Evolutionary conservation across 2,888 invertebrate species (phyloP).

Genomic region (Drosophila pegasa): DNA sequence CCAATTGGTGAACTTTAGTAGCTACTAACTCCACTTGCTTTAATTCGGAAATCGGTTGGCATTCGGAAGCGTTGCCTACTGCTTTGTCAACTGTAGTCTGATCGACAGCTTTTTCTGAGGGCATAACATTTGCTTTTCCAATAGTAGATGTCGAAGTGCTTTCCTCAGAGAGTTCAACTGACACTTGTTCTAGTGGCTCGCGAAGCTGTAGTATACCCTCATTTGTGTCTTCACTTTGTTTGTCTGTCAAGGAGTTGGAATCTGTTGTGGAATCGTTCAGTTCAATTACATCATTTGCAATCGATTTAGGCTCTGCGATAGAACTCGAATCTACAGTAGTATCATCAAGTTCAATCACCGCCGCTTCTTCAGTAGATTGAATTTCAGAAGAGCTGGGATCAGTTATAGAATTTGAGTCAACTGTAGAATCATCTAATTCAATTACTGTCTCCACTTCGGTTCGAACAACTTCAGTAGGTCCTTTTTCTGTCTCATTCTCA

Average conservation of each 20-base stretch:
- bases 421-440: slow-evolving; percentile 12
- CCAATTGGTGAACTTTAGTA: neutral
- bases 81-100: neutral
- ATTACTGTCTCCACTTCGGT: neutral
- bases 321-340: slow-evolving; percentile 2
- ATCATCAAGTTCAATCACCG: slow-evolving; percentile 3
- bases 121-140: neutral
- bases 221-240: neutral
- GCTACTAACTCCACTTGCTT: neutral
- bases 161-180: neutral
- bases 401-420: neutral
- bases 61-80: neutral
- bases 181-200: neutral
- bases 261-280: slow-evolving; percentile 10
- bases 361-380: neutral
- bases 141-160: slow-evolving; percentile 1
- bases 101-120: neutral
- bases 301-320: neutral
- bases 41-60: neutral
- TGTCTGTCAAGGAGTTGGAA: neutral
- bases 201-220: neutral
- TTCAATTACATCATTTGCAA: slow-evolving; percentile 3
- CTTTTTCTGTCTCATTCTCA: neutral
- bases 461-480: neutral
- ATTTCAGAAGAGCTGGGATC: slow-evolving; percentile 9